Conservation (phyloP, 2,888 invertebrate species). For the Arctia plantaginis region DNA sequence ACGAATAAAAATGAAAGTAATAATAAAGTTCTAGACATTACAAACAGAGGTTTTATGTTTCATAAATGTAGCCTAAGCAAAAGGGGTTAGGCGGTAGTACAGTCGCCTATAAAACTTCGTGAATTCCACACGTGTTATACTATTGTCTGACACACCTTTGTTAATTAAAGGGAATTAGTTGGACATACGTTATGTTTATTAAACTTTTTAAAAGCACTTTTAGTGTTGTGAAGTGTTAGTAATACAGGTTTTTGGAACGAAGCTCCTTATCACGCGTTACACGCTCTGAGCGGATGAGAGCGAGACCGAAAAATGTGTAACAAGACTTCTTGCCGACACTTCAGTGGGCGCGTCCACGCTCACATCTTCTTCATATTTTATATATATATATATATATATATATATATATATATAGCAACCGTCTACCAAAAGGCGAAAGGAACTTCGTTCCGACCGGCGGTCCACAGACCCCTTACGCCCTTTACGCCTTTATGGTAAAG, state of each 20-base stretch:
- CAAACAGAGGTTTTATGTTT: not conserved
- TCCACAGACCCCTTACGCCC: too few relatives aligned
- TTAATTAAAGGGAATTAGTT: conserved; percentile 20
- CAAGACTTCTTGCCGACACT: too few relatives aligned
- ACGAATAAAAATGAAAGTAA: conserved; percentile 5
- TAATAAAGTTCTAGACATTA: conserved; percentile 7
- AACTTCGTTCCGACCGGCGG: too few relatives aligned
- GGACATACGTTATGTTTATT: not conserved
- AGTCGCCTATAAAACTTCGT: conserved; percentile 27
- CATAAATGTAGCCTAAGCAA: not conserved
- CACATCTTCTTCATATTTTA: too few relatives aligned
- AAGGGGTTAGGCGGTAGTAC: not conserved
- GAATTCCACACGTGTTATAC: conserved; percentile 14
- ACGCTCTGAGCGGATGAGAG: too few relatives aligned
- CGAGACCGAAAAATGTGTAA: too few relatives aligned
- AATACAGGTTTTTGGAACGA: not conserved
- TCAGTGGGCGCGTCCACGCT: too few relatives aligned
- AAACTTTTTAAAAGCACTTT: not conserved
- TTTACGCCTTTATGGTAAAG: too few relatives aligned
- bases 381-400: too few relatives aligned
- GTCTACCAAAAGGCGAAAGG: too few relatives aligned
- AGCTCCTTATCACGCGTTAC: too few relatives aligned
- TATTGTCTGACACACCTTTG: not conserved
- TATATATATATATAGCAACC: too few relatives aligned
- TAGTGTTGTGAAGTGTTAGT: not conserved